Conservation (phyloP, 2,888 invertebrate species). For the Drosophila eohydei region DNA sequence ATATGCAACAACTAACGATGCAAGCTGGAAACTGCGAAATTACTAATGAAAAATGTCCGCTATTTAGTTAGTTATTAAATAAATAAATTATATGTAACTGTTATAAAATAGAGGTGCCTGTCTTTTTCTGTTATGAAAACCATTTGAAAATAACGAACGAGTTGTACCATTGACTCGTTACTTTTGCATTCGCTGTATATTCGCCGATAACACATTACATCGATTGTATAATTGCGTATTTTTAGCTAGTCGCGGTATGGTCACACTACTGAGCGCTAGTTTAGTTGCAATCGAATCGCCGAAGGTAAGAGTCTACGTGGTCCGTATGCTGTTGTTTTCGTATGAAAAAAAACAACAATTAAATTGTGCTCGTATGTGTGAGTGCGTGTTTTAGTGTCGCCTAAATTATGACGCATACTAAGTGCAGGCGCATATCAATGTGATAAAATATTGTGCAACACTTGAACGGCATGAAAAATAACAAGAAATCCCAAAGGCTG, state of each 20-base stretch:
- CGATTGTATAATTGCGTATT: conserved; percentile 12
- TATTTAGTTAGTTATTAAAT: conserved; percentile 67
- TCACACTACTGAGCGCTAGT: conserved; percentile 29
- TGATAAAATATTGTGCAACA: conserved; percentile 57
- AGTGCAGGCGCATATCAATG: conserved; percentile 57
- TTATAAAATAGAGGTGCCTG: conserved; percentile 47
- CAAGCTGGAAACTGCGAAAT: conserved; percentile 7
- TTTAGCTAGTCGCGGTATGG: conserved; percentile 8
- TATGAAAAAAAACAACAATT: conserved; percentile 41
- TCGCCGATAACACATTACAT: conserved; percentile 1
- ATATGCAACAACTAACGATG: conserved; percentile 16
- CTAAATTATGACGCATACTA: conserved; percentile 69
- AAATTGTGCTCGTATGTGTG: conserved; percentile 36
- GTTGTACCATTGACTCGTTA: neutral
- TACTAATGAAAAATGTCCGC: conserved; percentile 37
- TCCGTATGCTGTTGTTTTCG: conserved; percentile 31
- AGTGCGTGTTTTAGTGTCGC: conserved; percentile 45
- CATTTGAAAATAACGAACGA: conserved; percentile 12
- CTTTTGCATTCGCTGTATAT: neutral
- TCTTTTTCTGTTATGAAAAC: neutral
- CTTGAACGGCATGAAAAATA: conserved; percentile 32
- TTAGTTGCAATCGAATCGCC: conserved; percentile 62
- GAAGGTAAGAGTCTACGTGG: conserved; percentile 40
- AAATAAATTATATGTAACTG: conserved; percentile 72
- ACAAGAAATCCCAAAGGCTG: conserved; percentile 30